These are phyloP conservation scores for Megalops atlanticus DNA, from an alignment of 2,113 vertebrate genomes.

Conservation along the genomic window DNA sequence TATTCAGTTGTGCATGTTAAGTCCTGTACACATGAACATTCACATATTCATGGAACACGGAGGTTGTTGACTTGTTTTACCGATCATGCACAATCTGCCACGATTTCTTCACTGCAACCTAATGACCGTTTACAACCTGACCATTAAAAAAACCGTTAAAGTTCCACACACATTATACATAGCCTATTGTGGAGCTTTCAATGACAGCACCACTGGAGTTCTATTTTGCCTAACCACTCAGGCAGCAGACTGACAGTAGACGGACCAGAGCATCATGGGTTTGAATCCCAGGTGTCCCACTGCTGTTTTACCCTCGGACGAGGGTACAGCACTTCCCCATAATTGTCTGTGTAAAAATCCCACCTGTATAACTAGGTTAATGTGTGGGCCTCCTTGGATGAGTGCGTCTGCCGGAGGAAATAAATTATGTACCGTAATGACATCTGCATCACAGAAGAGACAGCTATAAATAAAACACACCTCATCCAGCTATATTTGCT, in stretches of 20 bases:
- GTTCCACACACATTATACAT: no score
- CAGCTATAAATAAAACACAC: neutral
- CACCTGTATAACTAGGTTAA: neutral
- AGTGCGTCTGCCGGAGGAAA: neutral
- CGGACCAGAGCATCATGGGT: neutral
- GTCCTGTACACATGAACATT: no score
- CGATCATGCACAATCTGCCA: no score
- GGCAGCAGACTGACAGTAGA: neutral
- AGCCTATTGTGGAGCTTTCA: no score
- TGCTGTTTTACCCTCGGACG: neutral
- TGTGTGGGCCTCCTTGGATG: neutral
- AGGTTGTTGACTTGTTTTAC: no score
- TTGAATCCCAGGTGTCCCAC: neutral
- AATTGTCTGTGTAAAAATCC: neutral
- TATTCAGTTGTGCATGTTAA: no score
- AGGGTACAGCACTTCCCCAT: neutral
- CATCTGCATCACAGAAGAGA: neutral
- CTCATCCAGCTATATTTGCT: neutral
- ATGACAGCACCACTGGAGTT: no score
- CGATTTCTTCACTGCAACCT: no score
- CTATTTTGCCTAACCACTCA: no score
- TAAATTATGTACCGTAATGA: neutral
- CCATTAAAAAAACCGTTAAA: no score
- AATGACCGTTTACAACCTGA: no score
- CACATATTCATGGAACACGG: no score